Evolutionary conservation across 2,113 vertebrate species (phyloP), one percentile per base, ranked within the genome.

Genomic region (Apeltes quadracus): DNA sequence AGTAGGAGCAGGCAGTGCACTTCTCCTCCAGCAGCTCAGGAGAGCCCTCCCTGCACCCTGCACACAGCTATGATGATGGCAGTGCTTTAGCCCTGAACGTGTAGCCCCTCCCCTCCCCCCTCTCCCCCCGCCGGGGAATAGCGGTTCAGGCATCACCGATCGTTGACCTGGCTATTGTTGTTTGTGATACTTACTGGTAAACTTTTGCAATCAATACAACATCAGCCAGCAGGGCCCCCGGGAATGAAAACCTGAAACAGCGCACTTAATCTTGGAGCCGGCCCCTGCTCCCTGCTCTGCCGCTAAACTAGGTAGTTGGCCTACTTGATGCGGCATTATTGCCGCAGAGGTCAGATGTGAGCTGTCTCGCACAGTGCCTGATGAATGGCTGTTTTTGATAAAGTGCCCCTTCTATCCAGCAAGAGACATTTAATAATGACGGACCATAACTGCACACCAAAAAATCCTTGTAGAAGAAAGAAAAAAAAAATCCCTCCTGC

Each of bases 181-280:
- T 95, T 96, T 96, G 96, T 95, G 96, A 94, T 95, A 93, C 96
- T 98, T 95, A 96, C 95, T 87, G 94, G 95, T 94, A 96, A 98
- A 98, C 96, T 97, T 97, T 95, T 79, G 79, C 96, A 97, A 99
- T 98, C 97, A 94, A 98, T 98, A 96, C 94, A 90, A 88, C 96
- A 93, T 95, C 95, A 98, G 95, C 95, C 92, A 66, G 81, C 85
- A 86, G 89, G 83, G 94, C 97, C 96, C 96, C 93, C 92, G 97
- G 97, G 96, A 98, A 94, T 92, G 93, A 92, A 94, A 95, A 94
- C 92, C 95, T 94, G 94, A 94, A 95, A 88, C 95, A 94, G 91
- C n/a, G 87, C 95, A 96, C 96, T 98, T 96, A 96, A 98, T 98
- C 97, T 98, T 96, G 94, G 90, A 95, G 95, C 93, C 80, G 85